These are phyloP conservation scores for Cinclus cinclus DNA, from an alignment of 2,113 vertebrate genomes.

Conservation along the genomic window DNA sequence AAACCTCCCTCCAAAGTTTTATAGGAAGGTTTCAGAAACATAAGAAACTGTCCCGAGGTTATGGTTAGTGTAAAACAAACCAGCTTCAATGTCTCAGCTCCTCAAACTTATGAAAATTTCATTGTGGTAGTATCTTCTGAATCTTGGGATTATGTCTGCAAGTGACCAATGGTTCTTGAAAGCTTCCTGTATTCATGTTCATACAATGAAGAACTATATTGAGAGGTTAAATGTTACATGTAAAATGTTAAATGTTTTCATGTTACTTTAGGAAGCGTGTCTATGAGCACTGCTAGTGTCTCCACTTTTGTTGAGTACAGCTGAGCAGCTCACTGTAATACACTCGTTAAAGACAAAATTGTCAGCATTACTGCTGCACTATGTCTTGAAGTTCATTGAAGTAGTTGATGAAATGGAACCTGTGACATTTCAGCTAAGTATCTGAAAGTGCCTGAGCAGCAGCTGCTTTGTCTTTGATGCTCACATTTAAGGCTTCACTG, in stretches of 20 bases:
- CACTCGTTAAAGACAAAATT: background rate
- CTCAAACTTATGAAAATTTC: background rate
- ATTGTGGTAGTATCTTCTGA: background rate
- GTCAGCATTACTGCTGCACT: background rate
- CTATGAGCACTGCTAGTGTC: fast-evolving
- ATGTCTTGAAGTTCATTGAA: slow-evolving; percentile 51
- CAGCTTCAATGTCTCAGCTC: background rate
- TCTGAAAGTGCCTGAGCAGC: background rate
- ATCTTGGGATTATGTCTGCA: background rate
- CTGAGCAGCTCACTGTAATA: background rate
- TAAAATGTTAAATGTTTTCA: background rate
- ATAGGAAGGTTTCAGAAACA: background rate
- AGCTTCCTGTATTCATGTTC: background rate
- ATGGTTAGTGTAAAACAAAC: background rate
- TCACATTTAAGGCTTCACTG: fast-evolving
- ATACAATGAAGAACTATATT: background rate
- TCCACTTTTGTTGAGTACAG: background rate
- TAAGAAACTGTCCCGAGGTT: background rate
- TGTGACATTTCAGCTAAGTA: slow-evolving; percentile 12
- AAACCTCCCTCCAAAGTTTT: background rate
- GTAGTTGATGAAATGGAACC: slow-evolving; percentile 26
- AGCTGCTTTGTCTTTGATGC: background rate
- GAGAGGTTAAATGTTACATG: background rate
- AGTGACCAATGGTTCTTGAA: background rate
- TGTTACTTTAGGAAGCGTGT: background rate